Percentiles rank a stretch among this genome's conserved stretches.
These are phyloP conservation scores for Diachasmimorpha longicaudata DNA, from an alignment of 1,140 invertebrate species.

Conservation along the genomic window DNA sequence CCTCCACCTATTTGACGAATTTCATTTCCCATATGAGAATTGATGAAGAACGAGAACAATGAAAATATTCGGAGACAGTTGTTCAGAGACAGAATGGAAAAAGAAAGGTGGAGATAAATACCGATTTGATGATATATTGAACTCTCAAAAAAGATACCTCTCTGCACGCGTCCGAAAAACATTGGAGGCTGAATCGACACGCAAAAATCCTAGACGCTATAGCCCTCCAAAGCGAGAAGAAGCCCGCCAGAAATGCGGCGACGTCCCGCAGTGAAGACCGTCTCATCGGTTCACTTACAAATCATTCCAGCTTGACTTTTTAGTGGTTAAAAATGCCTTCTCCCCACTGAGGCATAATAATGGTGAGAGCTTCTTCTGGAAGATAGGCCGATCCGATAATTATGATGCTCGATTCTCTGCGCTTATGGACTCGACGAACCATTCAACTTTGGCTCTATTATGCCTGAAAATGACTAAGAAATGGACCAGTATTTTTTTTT, in stretches of 20 bases:
- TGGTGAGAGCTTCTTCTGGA: neutral
- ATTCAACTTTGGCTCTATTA: constrained; percentile 10
- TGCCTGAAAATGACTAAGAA: neutral
- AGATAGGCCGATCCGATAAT: constrained; percentile 22
- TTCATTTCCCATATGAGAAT: too few species aligned
- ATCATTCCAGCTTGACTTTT: constrained; percentile 15
- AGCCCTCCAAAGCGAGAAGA: neutral
- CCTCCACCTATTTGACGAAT: too few species aligned
- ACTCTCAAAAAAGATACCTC: neutral
- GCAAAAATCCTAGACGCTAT: neutral
- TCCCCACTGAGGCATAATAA: constrained; percentile 8
- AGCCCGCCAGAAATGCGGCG: neutral
- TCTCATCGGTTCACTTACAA: constrained; percentile 6
- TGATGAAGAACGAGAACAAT: too few species aligned
- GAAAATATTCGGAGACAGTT: too few species aligned
- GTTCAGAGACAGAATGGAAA: neutral
- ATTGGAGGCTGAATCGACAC: neutral
- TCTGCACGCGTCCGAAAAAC: neutral
- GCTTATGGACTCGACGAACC: neutral
- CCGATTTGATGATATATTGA: constrained; percentile 11
- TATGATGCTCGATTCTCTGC: constrained; percentile 15
- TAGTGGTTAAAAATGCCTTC: neutral
- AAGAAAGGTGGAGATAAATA: neutral
- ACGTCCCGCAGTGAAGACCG: neutral
- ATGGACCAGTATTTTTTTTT: neutral